These are phyloP conservation scores for Heliconius ismenius DNA, from an alignment of 2,888 invertebrate genomes.

Conservation along the genomic window DNA sequence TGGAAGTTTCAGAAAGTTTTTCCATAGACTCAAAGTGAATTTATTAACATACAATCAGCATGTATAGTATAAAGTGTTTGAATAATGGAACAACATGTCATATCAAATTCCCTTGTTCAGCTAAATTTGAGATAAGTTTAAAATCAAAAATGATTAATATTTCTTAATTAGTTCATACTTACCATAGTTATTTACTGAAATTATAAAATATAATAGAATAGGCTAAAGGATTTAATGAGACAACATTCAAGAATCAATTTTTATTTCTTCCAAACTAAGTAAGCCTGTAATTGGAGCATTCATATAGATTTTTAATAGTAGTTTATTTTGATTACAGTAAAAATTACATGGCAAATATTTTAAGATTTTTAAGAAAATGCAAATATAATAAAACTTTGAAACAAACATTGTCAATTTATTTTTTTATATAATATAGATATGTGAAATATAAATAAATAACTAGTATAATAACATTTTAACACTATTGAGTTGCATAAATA, in stretches of 20 bases:
- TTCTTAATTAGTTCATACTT: slow-evolving; percentile 40
- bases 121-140: slow-evolving; percentile 46
- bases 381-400: background rate
- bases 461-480: background rate
- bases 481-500: background rate
- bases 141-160: slow-evolving; percentile 19
- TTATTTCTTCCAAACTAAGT: slow-evolving; percentile 31
- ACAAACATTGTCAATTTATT: background rate
- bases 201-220: slow-evolving; percentile 9
- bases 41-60: slow-evolving; percentile 57
- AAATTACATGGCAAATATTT: background rate
- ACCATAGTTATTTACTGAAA: slow-evolving; percentile 34
- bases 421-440: background rate
- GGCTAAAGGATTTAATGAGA: slow-evolving; percentile 58
- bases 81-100: slow-evolving; percentile 43
- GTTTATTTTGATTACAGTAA: background rate
- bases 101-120: slow-evolving; percentile 56
- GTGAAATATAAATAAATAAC: background rate
- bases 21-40: slow-evolving; percentile 47
- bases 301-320: background rate
- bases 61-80: slow-evolving; percentile 44
- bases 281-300: slow-evolving; percentile 10
- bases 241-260: slow-evolving; percentile 54
- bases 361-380: background rate
- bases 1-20: background rate